Conservation (phyloP, 2,113 vertebrate genomes). For the Cyprichromis sp. region DNA sequence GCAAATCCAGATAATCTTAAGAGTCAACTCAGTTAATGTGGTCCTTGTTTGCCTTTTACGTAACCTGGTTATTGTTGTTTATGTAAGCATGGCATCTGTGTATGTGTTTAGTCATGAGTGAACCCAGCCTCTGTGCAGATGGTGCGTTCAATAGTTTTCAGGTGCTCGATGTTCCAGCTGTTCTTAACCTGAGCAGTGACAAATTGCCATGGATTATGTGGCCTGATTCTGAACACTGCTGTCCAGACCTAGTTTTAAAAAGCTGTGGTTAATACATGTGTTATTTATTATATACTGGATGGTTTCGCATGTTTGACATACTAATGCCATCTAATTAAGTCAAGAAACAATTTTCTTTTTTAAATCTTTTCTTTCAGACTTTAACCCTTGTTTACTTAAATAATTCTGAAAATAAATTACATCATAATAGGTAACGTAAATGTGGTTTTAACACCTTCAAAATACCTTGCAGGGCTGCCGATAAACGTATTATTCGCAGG, state of each 20-base stretch:
- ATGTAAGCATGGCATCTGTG: slow-evolving; percentile 21
- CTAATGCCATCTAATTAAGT: neutral
- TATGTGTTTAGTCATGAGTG: slow-evolving; percentile 12
- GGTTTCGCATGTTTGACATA: neutral
- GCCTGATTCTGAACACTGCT: neutral
- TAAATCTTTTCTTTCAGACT: neutral
- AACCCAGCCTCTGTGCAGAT: slow-evolving; percentile 18
- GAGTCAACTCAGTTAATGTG: slow-evolving; percentile 18
- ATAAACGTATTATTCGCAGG: slow-evolving; percentile 24
- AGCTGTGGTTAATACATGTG: neutral
- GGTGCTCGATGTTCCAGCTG: slow-evolving; percentile 17
- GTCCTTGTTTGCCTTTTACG: slow-evolving; percentile 30
- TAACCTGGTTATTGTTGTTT: slow-evolving; percentile 44
- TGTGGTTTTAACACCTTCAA: slow-evolving; percentile 8
- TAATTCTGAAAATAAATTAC: neutral
- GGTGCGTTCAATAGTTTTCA: slow-evolving; percentile 17
- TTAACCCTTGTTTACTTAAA: neutral
- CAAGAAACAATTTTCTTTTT: neutral
- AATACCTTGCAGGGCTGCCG: neutral
- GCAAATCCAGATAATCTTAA: slow-evolving; percentile 39
- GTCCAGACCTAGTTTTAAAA: neutral
- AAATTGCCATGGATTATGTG: neutral
- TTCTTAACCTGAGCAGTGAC: neutral
- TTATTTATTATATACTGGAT: neutral
- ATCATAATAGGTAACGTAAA: neutral